phyloP scores from a whole-genome alignment of 2,888 invertebrate species.

The Tuberolachnus salignus region DNA sequence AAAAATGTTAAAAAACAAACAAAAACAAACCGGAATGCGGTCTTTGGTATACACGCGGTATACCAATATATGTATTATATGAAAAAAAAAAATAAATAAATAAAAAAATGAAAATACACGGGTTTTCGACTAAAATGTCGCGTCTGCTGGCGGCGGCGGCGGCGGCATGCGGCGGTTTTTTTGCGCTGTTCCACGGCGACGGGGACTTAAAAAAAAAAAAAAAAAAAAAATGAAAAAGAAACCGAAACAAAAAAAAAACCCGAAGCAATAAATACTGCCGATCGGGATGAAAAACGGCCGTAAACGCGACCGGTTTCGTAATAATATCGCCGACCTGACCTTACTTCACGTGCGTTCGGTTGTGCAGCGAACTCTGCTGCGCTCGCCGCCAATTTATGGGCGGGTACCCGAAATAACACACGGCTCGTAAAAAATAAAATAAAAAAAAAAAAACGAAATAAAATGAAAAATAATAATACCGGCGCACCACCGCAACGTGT shows the following conservation, averaged over 20 bases:
- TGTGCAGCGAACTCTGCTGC: background rate
- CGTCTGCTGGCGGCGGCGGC: conserved; percentile 7
- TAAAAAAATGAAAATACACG: background rate
- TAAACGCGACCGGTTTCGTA: conserved; percentile 45
- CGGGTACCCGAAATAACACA: background rate
- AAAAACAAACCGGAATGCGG: conserved; percentile 47
- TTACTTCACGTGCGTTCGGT: conserved; percentile 51
- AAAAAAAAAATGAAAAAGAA: background rate
- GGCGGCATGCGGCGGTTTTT: background rate
- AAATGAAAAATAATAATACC: too few relatives aligned
- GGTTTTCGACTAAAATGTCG: conserved; percentile 54
- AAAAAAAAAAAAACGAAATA: background rate
- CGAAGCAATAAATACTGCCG: conserved; percentile 27
- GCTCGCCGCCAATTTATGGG: too few relatives aligned
- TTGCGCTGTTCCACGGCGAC: background rate
- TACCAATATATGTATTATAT: too few relatives aligned
- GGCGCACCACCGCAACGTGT: background rate
- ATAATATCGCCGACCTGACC: conserved; percentile 31
- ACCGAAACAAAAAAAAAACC: conserved; percentile 11
- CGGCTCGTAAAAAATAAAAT: background rate
- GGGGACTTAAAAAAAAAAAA: background rate
- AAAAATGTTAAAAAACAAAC: conserved; percentile 24
- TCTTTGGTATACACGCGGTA: too few relatives aligned
- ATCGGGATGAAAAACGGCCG: too few relatives aligned
- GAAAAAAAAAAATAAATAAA: conserved; percentile 13